phyloP scores from a whole-genome alignment of 1,140 invertebrate species.

The Daktulosphaira vitifoliae region DNA sequence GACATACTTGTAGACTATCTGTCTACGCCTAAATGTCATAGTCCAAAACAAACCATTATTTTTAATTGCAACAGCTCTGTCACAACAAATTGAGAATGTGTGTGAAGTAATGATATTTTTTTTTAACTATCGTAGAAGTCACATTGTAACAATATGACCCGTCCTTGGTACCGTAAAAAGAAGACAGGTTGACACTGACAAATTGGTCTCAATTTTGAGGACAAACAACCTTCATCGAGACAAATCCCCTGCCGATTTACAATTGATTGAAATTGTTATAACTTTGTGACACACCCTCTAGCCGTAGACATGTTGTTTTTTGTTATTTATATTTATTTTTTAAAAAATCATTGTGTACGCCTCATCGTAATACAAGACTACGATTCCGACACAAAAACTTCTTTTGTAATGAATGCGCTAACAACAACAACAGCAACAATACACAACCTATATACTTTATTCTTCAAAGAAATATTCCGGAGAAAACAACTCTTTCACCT shows the following conservation, averaged over 20 bases:
- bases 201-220: constrained; percentile 28
- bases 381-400: background rate
- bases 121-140: background rate
- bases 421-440: no score
- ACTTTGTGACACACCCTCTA: constrained; percentile 27
- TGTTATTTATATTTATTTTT: constrained; percentile 6
- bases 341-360: background rate
- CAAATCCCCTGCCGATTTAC: constrained; percentile 29
- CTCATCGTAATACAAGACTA: constrained; percentile 4
- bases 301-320: background rate
- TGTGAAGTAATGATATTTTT: background rate
- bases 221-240: constrained; percentile 23
- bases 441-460: no score
- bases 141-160: background rate
- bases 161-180: background rate
- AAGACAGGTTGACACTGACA: constrained; percentile 32
- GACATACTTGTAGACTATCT: background rate
- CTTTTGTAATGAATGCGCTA: background rate
- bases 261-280: constrained; percentile 32
- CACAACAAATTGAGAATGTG: background rate
- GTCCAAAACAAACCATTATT: background rate
- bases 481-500: constrained; percentile 10
- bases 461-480: background rate
- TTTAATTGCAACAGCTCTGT: constrained; percentile 4
- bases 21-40: background rate